Base-by-base conservation (phyloP, 2,113 vertebrate genomes). In the Promerops cafer region DNA sequence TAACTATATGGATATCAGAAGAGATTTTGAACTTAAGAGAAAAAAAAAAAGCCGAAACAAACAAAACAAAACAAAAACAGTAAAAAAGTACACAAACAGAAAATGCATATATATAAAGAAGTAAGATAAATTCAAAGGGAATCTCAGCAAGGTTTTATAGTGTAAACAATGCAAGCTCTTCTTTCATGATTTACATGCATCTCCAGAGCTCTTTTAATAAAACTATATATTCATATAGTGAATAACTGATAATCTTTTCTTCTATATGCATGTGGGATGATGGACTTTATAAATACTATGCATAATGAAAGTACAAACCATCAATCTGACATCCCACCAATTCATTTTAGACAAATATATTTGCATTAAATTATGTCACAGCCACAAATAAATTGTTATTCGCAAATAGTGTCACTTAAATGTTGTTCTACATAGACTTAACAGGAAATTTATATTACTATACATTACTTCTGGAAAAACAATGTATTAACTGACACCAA, bases 241-340 rank as follows among this genome's bases (percentile, higher is more conserved):
- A 90, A 91, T 81, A 94, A 88, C 15, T 96, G 92, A 97, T 97
- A 96, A 97, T 96, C 53, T 95, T 97, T 97, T 96, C 50, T 88
- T 90, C 94, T 70, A 65, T 91, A 76, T 79, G 64, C 87, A 79
- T 33, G 56, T 47, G 71, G 28, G 60, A 84, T 78, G 77, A 90
- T 72, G 82, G 78, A 95, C 96, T 97, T 88, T 87, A 94, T 45
- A 89, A 96, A 97, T 50, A 87, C 45, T 68, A 78, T 37, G 83
- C 54, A 90, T 94, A 96, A 97, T 84, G 86, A 89, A 93, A 96
- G 89, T 28, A 83, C 69, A 93, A 93, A 64, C 72, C 60, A 95
- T 92, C 16, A 54, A 95, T 96, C 76, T 87, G 74, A 94, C 45
- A 83, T 86, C 37, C 53, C 42, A 96, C 35, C 57, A 91, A 85